These are phyloP conservation scores for Marmota monax DNA, from an alignment of 2,113 vertebrate species.

Conservation along the genomic window DNA sequence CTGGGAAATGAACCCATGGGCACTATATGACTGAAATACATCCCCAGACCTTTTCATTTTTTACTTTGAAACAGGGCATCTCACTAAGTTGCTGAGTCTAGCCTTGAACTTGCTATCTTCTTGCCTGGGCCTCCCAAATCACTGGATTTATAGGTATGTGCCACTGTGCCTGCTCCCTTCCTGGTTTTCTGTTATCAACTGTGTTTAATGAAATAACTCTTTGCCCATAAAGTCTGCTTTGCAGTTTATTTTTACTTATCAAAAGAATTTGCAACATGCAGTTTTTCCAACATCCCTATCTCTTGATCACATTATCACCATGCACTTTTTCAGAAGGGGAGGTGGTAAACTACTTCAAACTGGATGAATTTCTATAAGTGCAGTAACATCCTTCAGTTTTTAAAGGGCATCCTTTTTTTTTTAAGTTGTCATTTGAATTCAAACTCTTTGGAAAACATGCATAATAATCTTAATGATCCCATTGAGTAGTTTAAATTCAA, in stretches of 20 bases:
- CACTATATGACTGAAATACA: no score
- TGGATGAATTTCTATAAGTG: slow-evolving; percentile 82
- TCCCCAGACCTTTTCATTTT: no score
- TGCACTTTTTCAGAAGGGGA: slow-evolving; percentile 73
- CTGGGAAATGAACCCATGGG: no score
- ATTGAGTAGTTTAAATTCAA: slow-evolving; percentile 91
- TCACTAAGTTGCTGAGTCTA: no score
- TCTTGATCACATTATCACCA: slow-evolving; percentile 29
- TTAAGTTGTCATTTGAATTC: slow-evolving; percentile 88
- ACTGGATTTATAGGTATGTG: no score
- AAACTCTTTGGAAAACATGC: slow-evolving; percentile 88
- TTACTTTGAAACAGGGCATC: no score
- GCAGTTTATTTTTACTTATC: background rate
- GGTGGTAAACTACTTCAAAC: slow-evolving; percentile 80
- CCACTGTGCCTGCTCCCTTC: no score
- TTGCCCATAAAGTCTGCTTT: background rate
- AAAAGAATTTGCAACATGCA: background rate
- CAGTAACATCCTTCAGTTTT: slow-evolving; percentile 83
- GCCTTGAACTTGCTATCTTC: no score
- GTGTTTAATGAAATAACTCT: slow-evolving; percentile 10
- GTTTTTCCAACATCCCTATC: background rate
- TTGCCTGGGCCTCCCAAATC: no score
- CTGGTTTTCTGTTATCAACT: background rate
- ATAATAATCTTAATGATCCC: slow-evolving; percentile 92
- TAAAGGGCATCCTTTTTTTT: slow-evolving; percentile 84